Conservation (phyloP, 2,888 invertebrate species). For the Sisyra terminalis region DNA sequence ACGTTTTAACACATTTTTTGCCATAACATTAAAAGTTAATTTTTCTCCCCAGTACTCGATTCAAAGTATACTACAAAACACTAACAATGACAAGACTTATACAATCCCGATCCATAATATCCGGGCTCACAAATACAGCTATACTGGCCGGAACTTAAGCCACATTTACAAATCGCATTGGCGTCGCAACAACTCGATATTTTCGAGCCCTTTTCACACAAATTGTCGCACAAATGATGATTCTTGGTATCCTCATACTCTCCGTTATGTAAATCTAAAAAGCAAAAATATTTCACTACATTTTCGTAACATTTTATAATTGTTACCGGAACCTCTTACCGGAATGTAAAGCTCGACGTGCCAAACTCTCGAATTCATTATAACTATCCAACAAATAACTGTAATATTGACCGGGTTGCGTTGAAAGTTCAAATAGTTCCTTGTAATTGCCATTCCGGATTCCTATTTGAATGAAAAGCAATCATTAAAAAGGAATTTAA, state of each 20-base stretch:
- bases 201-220: constrained; percentile 28
- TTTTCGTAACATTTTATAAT: not conserved
- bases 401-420: constrained; percentile 40
- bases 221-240: constrained; percentile 30
- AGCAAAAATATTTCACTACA: too few relatives aligned
- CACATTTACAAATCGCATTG: constrained; percentile 44
- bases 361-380: constrained; percentile 49
- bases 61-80: too few relatives aligned
- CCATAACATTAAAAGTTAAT: too few relatives aligned
- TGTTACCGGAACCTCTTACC: constrained; percentile 25
- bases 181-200: constrained; percentile 36
- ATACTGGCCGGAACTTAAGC: constrained; percentile 48
- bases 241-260: constrained; percentile 33
- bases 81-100: constrained; percentile 40
- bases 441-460: constrained; percentile 46
- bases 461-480: constrained; percentile 22
- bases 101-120: constrained; percentile 44
- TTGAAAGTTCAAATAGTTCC: constrained; percentile 44
- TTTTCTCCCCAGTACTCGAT: too few relatives aligned
- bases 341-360: constrained; percentile 46
- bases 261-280: constrained; percentile 41
- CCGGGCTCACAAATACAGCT: constrained; percentile 48
- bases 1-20: too few relatives aligned
- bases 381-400: constrained; percentile 50
- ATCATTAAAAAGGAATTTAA: not conserved